phyloP scores from a whole-genome alignment of 2,888 invertebrate genomes.

The Dryococelus australis region DNA sequence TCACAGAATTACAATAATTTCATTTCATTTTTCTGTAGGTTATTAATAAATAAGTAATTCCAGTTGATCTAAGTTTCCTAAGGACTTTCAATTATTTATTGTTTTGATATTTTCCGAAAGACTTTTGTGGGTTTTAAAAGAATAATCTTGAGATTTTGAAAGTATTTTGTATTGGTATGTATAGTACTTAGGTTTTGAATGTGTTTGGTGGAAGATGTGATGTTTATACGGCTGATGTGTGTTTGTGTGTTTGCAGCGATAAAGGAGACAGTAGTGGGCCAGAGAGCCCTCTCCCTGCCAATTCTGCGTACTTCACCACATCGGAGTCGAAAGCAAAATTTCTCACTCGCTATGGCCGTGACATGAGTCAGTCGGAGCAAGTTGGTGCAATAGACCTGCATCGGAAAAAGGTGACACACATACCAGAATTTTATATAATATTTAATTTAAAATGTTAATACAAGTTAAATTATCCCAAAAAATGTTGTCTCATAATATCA shows the following conservation, averaged over 20 bases:
- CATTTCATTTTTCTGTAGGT: too few species aligned
- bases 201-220: not conserved
- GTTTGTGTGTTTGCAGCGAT: not conserved
- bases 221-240: not conserved
- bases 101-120: too few species aligned
- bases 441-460: too few species aligned
- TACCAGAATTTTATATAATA: too few species aligned
- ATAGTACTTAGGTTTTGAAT: not conserved
- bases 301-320: conserved; percentile 70
- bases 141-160: too few species aligned
- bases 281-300: conserved; percentile 65
- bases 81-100: too few species aligned
- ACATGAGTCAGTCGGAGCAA: conserved; percentile 59
- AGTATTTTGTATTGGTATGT: not conserved
- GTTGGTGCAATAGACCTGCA: conserved; percentile 58
- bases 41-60: too few species aligned
- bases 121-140: too few species aligned
- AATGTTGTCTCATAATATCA: too few species aligned
- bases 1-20: too few species aligned
- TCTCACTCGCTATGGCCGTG: conserved; percentile 66
- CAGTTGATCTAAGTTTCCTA: too few species aligned
- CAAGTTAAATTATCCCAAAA: too few species aligned
- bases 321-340: conserved; percentile 72
- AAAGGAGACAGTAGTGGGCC: not conserved
- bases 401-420: conserved; percentile 63